Conservation (phyloP, 2,888 invertebrate species). For the Colostygia pectinataria region DNA sequence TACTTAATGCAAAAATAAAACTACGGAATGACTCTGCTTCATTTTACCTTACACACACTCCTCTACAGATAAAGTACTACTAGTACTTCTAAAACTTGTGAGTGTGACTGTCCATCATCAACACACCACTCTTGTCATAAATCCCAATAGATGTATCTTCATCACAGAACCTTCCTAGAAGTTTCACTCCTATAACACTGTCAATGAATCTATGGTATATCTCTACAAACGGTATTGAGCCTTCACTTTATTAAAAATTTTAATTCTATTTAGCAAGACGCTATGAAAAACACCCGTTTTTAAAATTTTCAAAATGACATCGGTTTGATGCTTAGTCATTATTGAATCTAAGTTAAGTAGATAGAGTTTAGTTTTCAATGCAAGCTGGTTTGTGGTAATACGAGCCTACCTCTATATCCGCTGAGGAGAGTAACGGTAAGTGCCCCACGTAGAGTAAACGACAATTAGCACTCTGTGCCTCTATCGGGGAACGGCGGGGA, state of each 20-base stretch:
- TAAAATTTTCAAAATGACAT: neutral
- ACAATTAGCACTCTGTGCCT: conserved; percentile 12
- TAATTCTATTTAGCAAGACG: neutral
- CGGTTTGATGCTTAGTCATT: neutral
- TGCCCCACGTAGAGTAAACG: conserved; percentile 17
- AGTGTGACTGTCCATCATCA: conserved; percentile 1
- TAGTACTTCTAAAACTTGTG: conserved; percentile 2
- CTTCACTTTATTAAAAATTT: neutral
- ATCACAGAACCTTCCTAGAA: neutral
- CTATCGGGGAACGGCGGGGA: neutral
- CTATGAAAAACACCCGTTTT: neutral
- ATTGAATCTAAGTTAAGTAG: neutral
- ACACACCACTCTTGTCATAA: conserved; percentile 12
- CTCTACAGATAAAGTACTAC: too few species aligned
- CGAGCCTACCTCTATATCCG: conserved; percentile 1
- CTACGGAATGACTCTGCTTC: too few species aligned
- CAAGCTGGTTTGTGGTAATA: neutral
- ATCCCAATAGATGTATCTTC: conserved; percentile 8
- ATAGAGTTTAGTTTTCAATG: conserved; percentile 1
- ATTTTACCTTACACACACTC: too few species aligned
- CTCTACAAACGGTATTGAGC: neutral
- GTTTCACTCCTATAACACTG: neutral
- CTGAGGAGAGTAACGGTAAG: conserved; percentile 16
- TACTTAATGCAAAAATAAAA: too few species aligned
- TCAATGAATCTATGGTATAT: neutral